phyloP scores from a whole-genome alignment of 2,797 vertebrate genomes.

The Brotula barbata region DNA sequence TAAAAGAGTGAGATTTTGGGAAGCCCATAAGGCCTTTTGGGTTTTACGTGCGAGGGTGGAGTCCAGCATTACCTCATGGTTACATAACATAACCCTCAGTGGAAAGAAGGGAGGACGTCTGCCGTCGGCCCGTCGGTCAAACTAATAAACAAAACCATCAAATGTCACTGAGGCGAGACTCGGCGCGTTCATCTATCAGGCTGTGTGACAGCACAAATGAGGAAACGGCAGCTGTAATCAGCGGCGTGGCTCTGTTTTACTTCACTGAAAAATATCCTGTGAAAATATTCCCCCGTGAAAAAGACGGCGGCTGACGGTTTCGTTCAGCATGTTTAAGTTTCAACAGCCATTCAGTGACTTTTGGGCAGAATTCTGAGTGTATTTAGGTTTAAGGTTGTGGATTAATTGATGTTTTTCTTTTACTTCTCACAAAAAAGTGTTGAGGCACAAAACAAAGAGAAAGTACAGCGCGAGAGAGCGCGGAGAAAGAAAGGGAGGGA shows the following conservation, averaged over 20 bases:
- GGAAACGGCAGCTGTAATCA: not conserved
- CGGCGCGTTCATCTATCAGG: not conserved
- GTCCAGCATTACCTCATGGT: conserved; percentile 64
- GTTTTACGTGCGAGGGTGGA: conserved; percentile 42
- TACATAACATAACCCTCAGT: conserved; percentile 51
- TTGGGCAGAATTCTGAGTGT: too few species aligned
- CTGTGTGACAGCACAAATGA: not conserved
- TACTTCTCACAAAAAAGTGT: too few species aligned
- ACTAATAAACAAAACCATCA: conserved; percentile 32
- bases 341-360: too few species aligned
- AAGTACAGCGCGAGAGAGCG: too few species aligned
- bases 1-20: conserved; percentile 9
- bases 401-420: too few species aligned
- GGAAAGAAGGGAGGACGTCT: conserved; percentile 33
- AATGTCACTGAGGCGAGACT: conserved; percentile 1
- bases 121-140: conserved; percentile 24
- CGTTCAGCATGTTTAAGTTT: too few species aligned
- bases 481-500: too few species aligned
- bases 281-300: not conserved
- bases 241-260: not conserved
- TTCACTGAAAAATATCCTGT: too few species aligned
- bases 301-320: not conserved
- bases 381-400: too few species aligned
- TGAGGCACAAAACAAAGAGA: too few species aligned
- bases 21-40: conserved; percentile 17